These are phyloP conservation scores for Hemicrepidius hirtus DNA, from an alignment of 2,888 invertebrate genomes.

Conservation along the genomic window DNA sequence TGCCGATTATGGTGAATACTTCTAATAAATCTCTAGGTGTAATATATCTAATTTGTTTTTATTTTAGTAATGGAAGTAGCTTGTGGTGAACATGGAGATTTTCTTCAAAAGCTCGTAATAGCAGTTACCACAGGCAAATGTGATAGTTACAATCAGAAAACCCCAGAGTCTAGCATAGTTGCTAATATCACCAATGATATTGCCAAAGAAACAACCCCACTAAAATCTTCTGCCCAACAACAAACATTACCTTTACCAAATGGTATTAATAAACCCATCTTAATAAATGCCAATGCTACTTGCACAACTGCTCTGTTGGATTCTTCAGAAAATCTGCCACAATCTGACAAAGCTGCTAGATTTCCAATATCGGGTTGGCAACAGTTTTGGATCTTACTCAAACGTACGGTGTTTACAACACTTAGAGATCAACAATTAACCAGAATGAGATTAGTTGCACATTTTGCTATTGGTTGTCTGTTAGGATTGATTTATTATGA, in stretches of 20 bases:
- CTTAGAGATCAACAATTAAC: conserved; percentile 92
- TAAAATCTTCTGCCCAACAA: conserved; percentile 62
- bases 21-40: background rate
- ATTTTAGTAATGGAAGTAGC: conserved; percentile 94
- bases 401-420: conserved; percentile 88
- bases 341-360: conserved; percentile 74
- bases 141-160: conserved; percentile 72
- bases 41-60: conserved; percentile 32
- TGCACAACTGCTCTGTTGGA: conserved; percentile 74
- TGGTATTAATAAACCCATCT: conserved; percentile 62
- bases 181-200: conserved; percentile 75
- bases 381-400: conserved; percentile 92
- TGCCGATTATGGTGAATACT: conserved; percentile 89
- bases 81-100: conserved; percentile 95
- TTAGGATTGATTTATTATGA: conserved; percentile 96
- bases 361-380: conserved; percentile 89
- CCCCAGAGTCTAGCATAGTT: conserved; percentile 38
- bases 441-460: conserved; percentile 89
- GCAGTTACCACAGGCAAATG: conserved; percentile 89
- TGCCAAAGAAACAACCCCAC: conserved; percentile 69
- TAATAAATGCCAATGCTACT: conserved; percentile 71
- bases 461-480: conserved; percentile 91
- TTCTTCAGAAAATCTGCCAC: conserved; percentile 68
- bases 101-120: conserved; percentile 87
- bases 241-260: conserved; percentile 64